These are phyloP conservation scores for Bergia puertoricense DNA, from an alignment of 92 coral and sea anemone genomes.

Conservation along the genomic window DNA sequence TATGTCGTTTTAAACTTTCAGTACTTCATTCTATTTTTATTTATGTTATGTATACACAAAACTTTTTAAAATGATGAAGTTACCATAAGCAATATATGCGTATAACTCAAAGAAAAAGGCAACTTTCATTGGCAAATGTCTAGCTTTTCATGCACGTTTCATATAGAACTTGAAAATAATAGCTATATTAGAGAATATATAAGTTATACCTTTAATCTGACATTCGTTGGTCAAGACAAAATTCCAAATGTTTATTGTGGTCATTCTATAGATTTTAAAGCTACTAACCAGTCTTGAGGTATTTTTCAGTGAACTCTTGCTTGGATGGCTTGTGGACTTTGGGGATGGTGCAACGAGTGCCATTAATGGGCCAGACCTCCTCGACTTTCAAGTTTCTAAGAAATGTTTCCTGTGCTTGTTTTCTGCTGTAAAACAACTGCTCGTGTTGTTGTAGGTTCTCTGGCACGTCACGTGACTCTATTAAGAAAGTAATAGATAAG, in stretches of 20 bases:
- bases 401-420: slow-evolving; percentile 38
- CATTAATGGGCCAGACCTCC: slow-evolving; percentile 64
- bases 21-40: too few species aligned
- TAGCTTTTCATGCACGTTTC: too few species aligned
- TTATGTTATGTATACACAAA: too few species aligned
- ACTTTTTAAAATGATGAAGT: too few species aligned
- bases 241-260: not conserved
- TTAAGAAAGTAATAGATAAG: not conserved
- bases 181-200: not conserved
- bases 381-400: slow-evolving; percentile 59
- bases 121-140: too few species aligned
- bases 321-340: slow-evolving; percentile 70
- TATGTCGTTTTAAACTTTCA: too few species aligned
- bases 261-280: not conserved
- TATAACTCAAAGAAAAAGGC: too few species aligned
- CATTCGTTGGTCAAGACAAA: not conserved
- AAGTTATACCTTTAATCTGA: not conserved
- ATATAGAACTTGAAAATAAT: too few species aligned
- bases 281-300: slow-evolving; percentile 71
- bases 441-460: slow-evolving; percentile 54
- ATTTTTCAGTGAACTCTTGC: slow-evolving; percentile 63
- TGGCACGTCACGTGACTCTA: not conserved
- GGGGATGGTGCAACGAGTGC: slow-evolving; percentile 68
- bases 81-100: too few species aligned
- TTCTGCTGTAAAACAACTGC: slow-evolving; percentile 46